Percentiles rank a stretch among this genome's conserved stretches.
Conservation (phyloP, 2,888 invertebrate species). For the Netelia virgata region DNA sequence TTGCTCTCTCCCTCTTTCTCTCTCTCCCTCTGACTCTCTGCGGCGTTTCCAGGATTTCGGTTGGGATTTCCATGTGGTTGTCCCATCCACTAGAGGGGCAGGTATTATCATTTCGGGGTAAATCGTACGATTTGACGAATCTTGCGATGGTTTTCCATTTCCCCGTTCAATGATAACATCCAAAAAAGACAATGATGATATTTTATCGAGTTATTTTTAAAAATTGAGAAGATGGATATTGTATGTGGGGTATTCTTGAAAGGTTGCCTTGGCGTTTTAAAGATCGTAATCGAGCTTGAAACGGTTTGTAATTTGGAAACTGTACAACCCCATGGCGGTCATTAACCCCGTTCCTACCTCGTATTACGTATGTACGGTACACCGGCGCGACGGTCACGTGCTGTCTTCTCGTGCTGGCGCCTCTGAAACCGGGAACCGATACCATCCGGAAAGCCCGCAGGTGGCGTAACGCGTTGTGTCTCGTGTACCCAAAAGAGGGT, state of each 20-base stretch:
- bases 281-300: too few species aligned
- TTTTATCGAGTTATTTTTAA: too few species aligned
- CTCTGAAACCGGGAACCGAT: constrained; percentile 39
- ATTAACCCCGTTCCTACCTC: not conserved
- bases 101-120: too few species aligned
- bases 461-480: constrained; percentile 42
- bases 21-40: constrained; percentile 1
- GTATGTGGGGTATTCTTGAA: too few species aligned
- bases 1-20: constrained; percentile 2
- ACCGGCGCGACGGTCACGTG: constrained; percentile 2
- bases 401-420: constrained; percentile 45
- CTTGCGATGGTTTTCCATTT: too few species aligned
- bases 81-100: not conserved
- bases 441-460: constrained; percentile 59
- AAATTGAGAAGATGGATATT: too few species aligned
- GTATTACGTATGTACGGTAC: not conserved
- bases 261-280: too few species aligned
- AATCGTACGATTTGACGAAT: too few species aligned
- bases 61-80: constrained; percentile 14
- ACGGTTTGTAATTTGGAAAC: too few species aligned
- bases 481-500: not conserved
- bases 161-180: too few species aligned
- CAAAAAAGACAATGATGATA: too few species aligned
- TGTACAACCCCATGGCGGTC: too few species aligned
- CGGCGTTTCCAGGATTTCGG: constrained; percentile 18